These are phyloP conservation scores for Drosophila elegans DNA, from an alignment of 1,140 invertebrate genomes.

Conservation along the genomic window DNA sequence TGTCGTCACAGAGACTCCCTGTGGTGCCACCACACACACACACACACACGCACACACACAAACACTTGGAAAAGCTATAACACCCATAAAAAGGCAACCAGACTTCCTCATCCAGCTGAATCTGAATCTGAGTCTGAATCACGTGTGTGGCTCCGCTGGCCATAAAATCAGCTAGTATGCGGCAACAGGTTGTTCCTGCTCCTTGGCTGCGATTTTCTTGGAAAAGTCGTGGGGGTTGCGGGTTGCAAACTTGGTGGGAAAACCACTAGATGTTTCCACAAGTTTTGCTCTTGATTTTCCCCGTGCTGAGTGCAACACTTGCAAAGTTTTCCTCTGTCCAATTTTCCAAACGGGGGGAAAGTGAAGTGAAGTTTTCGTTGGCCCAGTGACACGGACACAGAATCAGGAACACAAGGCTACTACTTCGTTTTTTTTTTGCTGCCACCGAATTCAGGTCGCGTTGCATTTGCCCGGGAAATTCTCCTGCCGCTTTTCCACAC, in stretches of 20 bases:
- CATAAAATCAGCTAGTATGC: conserved; percentile 29
- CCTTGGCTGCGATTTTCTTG: conserved; percentile 2
- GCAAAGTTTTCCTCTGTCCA: conserved; percentile 58
- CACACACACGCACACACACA: conserved; percentile 5
- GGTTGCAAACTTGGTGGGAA: background rate
- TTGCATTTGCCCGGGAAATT: conserved; percentile 28
- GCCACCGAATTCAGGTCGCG: conserved; percentile 61
- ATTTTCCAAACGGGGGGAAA: conserved; percentile 24
- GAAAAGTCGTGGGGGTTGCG: background rate
- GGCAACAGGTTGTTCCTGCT: conserved; percentile 32
- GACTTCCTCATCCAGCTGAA: conserved; percentile 32
- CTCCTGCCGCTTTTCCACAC: conserved; percentile 4
- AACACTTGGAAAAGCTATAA: too few relatives aligned
- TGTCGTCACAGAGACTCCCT: conserved; percentile 62
- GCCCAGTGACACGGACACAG: conserved; percentile 65
- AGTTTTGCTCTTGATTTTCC: conserved; percentile 22
- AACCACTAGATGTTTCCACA: conserved; percentile 28
- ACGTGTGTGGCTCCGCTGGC: conserved; percentile 36
- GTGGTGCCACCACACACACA: conserved; percentile 19
- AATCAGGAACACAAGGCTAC: conserved; percentile 18
- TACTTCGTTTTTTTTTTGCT: conserved; percentile 23
- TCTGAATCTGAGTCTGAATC: conserved; percentile 25
- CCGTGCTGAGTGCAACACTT: conserved; percentile 48
- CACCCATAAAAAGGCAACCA: conserved; percentile 25
- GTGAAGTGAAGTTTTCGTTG: conserved; percentile 56